Percentiles rank a stretch among this genome's conserved stretches.
phyloP scores from a whole-genome alignment of 2,797 vertebrate species.

The Psittacula echo region DNA sequence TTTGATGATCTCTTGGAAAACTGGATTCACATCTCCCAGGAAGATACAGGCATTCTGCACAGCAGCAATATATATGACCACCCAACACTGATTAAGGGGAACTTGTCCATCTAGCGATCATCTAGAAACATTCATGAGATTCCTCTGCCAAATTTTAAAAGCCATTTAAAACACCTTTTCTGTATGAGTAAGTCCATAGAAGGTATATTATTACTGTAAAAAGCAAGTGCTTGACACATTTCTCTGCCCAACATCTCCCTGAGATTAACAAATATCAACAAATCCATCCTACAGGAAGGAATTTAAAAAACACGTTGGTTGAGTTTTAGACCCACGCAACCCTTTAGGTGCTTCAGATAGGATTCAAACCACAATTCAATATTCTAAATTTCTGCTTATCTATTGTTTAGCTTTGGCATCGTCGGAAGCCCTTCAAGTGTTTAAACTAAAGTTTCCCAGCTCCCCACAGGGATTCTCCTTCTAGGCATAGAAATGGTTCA shows the following conservation, averaged over 20 bases:
- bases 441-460: neutral
- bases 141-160: neutral
- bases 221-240: neutral
- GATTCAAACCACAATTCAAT: neutral
- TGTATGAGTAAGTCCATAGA: neutral
- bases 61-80: neutral
- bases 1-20: constrained; percentile 37
- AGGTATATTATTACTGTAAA: neutral
- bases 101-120: neutral
- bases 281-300: neutral
- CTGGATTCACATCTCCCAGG: neutral
- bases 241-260: neutral
- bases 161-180: neutral
- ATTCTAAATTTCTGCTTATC: neutral
- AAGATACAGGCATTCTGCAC: neutral
- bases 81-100: neutral
- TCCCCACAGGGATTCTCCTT: neutral
- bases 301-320: neutral
- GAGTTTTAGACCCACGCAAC: neutral
- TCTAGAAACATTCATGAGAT: neutral
- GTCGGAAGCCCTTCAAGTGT: neutral
- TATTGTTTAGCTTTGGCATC: neutral
- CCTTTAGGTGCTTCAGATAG: neutral
- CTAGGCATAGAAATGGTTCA: neutral
- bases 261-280: neutral